Percentiles rank a stretch among this genome's conserved stretches.
These are phyloP conservation scores for Zaprionus ornatus DNA, from an alignment of 1,140 invertebrate genomes.

Conservation along the genomic window DNA sequence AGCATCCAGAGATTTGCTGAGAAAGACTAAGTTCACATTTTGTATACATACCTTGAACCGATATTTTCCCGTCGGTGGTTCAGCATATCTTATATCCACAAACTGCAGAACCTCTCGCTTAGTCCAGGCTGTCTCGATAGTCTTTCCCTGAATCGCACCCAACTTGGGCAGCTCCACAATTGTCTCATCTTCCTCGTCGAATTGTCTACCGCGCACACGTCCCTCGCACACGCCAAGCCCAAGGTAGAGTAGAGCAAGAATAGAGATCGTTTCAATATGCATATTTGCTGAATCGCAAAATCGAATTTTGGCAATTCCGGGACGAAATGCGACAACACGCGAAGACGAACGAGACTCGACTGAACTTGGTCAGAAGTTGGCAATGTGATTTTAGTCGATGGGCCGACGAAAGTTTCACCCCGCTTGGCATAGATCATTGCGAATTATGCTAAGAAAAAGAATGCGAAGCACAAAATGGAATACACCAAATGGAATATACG, in stretches of 20 bases:
- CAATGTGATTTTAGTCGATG: slow-evolving; percentile 50
- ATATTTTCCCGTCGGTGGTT: slow-evolving; percentile 74
- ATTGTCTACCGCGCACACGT: slow-evolving; percentile 42
- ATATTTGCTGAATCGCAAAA: slow-evolving; percentile 30
- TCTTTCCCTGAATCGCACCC: slow-evolving; percentile 74
- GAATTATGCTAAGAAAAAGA: slow-evolving; percentile 60
- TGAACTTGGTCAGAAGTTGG: slow-evolving; percentile 37
- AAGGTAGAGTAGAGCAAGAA: neutral
- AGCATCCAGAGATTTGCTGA: neutral
- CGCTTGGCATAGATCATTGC: slow-evolving; percentile 33
- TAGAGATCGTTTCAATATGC: slow-evolving; percentile 14
- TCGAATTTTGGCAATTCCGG: neutral
- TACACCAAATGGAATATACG: slow-evolving; percentile 32
- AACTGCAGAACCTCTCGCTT: slow-evolving; percentile 77
- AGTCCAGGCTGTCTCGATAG: slow-evolving; percentile 74
- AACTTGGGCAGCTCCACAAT: slow-evolving; percentile 74
- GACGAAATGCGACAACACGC: slow-evolving; percentile 40
- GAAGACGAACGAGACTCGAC: slow-evolving; percentile 58
- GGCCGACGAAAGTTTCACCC: slow-evolving; percentile 66
- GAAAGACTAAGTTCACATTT: neutral
- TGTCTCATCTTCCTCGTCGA: slow-evolving; percentile 74
- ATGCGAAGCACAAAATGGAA: slow-evolving; percentile 37
- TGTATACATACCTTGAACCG: slow-evolving; percentile 73
- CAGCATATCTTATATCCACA: slow-evolving; percentile 77
- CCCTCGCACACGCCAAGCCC: slow-evolving; percentile 16